Base-by-base conservation (phyloP, 2,888 invertebrate genomes). In the Andrena bucephala region DNA sequence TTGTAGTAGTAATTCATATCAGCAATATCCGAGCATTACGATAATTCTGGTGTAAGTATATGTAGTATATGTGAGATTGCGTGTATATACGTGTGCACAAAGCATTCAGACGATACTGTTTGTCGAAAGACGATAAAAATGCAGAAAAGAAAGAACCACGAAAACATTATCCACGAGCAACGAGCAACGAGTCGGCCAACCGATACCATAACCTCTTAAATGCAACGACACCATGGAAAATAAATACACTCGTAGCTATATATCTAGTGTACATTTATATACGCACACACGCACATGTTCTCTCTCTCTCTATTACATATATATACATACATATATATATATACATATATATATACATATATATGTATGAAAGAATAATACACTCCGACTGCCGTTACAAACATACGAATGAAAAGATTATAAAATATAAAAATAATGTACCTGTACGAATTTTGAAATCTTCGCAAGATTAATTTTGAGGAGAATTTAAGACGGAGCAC, bases 381-480 rank as follows among this genome's bases (percentile, higher is more conserved):
- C 2, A 48, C 1, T 24, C 2, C 13, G 20, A 59, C 2, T 60
- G 16, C 42, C 42, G 6, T 48, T 54, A 27, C 20, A 16, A n/a
- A 4, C 27, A 67, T 62, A 50, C 8, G 10, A 54, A 2, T 8
- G 13, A 31, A 20, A 57, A 13, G 33, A 76, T 52, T 10, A 57
- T 71, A 62, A 27, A n/a, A 60, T 52, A 57, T 57, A 76, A 81
- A 71, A 66, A 67, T 70, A 1, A 54, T 70, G 72, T 90, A 90
- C 90, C 91, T 90, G 88, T 82, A 71, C 77, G 79, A 62, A 79
- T 78, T 85, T 78, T 8, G 80, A 66, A 72, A 70, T 85, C 84
- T 88, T 85, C 84, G 78, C 71, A 68, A 68, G 74, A 76, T 78
- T 67, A 90, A 83, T 89, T 89, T 78, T 63, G 70, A 74, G 54